A percentile compares a stretch with the other conserved stretches of the same genome.
These are phyloP conservation scores for Lasioglossum morio DNA, from an alignment of 2,888 invertebrate genomes.

Conservation along the genomic window DNA sequence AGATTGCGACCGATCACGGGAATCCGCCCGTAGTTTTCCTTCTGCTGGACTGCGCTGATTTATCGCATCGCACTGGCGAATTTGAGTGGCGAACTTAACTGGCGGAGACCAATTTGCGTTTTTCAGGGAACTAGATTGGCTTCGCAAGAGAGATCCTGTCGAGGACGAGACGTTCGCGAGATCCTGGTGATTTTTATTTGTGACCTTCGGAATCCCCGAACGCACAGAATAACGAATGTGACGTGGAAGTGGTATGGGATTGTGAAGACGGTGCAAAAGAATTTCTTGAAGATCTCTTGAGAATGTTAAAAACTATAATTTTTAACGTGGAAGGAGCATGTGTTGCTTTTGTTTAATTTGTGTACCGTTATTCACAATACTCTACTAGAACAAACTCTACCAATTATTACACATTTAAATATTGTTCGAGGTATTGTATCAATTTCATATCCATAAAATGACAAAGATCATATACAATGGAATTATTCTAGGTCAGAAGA, in stretches of 20 bases:
- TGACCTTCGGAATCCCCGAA: background rate
- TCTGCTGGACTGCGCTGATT: background rate
- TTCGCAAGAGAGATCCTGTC: background rate
- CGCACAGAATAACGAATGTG: background rate
- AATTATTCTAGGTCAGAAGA: too few relatives aligned
- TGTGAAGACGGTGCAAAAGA: background rate
- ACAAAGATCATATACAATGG: too few relatives aligned
- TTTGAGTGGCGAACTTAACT: background rate
- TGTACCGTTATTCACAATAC: too few relatives aligned
- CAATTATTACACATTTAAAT: too few relatives aligned
- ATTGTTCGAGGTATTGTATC: too few relatives aligned
- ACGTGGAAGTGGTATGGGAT: background rate
- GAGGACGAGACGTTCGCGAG: background rate
- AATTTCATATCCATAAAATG: too few relatives aligned
- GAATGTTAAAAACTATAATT: background rate
- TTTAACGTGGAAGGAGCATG: too few relatives aligned
- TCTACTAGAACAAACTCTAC: too few relatives aligned
- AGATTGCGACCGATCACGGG: conserved; percentile 26
- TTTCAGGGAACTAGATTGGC: background rate
- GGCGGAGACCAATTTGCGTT: background rate
- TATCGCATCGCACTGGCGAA: background rate
- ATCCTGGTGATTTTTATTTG: background rate
- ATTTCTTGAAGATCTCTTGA: background rate
- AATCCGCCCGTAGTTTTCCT: conserved; percentile 2
- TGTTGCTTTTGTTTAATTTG: background rate